Percentiles rank a stretch among this genome's conserved stretches.
phyloP scores from a whole-genome alignment of 1,140 invertebrate genomes.

The Anagrus nilaparvatae region DNA sequence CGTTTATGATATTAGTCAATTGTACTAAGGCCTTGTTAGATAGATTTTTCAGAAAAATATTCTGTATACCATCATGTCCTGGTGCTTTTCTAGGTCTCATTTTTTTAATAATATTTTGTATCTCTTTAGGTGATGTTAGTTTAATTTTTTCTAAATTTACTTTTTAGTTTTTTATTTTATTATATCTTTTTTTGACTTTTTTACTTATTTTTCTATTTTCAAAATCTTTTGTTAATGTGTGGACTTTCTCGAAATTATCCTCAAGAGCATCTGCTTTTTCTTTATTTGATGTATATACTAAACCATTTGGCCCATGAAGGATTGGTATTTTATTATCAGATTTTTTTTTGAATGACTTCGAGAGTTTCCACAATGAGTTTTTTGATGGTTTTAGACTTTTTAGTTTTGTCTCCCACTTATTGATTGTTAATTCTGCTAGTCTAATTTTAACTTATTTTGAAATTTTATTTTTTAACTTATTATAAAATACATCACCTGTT shows the following conservation, averaged over 20 bases:
- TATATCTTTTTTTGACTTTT: not conserved
- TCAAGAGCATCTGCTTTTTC: conserved; percentile 16
- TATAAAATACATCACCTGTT: no score
- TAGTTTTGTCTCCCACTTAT: no score
- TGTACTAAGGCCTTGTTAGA: conserved; percentile 23
- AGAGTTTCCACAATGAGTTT: no score
- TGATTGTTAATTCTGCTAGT: no score
- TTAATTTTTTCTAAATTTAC: conserved; percentile 8
- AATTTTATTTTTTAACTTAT: no score
- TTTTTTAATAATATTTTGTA: conserved; percentile 14
- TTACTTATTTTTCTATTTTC: conserved; percentile 5
- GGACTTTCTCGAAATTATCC: conserved; percentile 12
- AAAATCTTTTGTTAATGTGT: conserved; percentile 8
- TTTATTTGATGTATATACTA: no score
- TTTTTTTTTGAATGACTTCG: no score
- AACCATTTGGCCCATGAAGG: no score
- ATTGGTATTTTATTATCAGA: no score
- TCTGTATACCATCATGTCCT: conserved; percentile 25
- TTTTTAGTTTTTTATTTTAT: conserved; percentile 8
- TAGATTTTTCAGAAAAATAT: conserved; percentile 27
- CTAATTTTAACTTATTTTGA: no score
- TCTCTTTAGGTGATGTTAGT: conserved; percentile 9
- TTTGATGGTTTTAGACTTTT: no score
- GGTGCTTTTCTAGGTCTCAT: conserved; percentile 23
- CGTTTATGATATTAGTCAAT: conserved; percentile 25